phyloP scores from a whole-genome alignment of 1,140 invertebrate species.

The Drosophila pachea region DNA sequence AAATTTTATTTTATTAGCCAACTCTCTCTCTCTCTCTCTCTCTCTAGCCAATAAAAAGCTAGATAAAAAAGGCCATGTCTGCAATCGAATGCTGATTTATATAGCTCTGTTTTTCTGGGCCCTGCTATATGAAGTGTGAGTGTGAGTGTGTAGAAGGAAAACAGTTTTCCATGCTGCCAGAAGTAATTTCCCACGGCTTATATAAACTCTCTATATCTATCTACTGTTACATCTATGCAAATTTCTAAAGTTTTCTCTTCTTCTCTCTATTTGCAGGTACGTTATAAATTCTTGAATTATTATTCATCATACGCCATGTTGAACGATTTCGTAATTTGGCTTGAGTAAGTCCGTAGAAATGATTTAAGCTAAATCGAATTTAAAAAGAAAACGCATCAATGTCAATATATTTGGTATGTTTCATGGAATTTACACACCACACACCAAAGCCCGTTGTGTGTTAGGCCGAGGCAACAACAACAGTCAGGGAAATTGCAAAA shows the following conservation, averaged over 20 bases:
- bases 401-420: constrained; percentile 57
- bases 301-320: neutral
- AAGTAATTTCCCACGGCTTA: neutral
- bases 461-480: too few species aligned
- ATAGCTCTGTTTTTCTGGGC: too few species aligned
- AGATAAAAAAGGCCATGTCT: too few species aligned
- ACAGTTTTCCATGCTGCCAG: too few species aligned
- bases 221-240: neutral
- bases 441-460: too few species aligned
- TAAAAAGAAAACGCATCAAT: constrained; percentile 48
- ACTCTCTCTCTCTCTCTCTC: too few species aligned
- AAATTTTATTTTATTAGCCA: constrained; percentile 20
- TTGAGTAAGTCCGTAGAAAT: constrained; percentile 21
- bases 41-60: too few species aligned
- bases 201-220: neutral
- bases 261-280: constrained; percentile 49
- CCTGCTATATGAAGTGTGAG: too few species aligned
- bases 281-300: constrained; percentile 6
- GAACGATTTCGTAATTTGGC: neutral
- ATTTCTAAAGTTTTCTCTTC: constrained; percentile 2
- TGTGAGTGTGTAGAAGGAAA: too few species aligned
- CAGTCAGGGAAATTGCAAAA: constrained; percentile 42
- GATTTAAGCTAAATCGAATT: constrained; percentile 17
- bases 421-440: constrained; percentile 48
- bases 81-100: too few species aligned